Conservation (phyloP, 2,888 invertebrate genomes). For the Microplitis manilae region DNA sequence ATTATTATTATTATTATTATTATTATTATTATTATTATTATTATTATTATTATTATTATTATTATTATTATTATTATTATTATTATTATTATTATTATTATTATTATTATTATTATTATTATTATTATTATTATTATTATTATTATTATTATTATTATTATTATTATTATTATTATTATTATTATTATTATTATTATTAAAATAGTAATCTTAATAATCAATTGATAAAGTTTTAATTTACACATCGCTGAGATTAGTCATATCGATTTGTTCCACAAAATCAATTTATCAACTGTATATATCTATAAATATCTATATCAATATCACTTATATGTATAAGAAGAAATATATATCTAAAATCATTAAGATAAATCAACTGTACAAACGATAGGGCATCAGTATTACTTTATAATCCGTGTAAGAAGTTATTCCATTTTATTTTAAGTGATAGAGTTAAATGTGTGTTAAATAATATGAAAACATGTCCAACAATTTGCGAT, state of each 20-base stretch:
- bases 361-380: conserved; percentile 8
- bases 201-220: background rate
- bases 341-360: background rate
- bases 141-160: too few species aligned
- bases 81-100: too few species aligned
- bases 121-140: too few species aligned
- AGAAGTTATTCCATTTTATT: conserved; percentile 5
- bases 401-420: background rate
- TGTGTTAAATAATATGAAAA: conserved; percentile 48
- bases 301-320: conserved; percentile 5
- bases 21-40: too few species aligned
- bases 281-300: background rate
- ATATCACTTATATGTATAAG: background rate
- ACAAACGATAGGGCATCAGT: conserved; percentile 16
- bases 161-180: too few species aligned
- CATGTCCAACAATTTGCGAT: conserved; percentile 46
- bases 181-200: too few species aligned
- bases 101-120: too few species aligned
- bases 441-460: conserved; percentile 10
- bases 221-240: background rate
- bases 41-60: too few species aligned
- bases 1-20: too few species aligned
- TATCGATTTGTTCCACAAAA: conserved; percentile 15
- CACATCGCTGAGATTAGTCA: background rate
- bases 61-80: too few species aligned